These are phyloP conservation scores for Excalfactoria chinensis DNA, from an alignment of 2,113 vertebrate genomes.

Conservation along the genomic window DNA sequence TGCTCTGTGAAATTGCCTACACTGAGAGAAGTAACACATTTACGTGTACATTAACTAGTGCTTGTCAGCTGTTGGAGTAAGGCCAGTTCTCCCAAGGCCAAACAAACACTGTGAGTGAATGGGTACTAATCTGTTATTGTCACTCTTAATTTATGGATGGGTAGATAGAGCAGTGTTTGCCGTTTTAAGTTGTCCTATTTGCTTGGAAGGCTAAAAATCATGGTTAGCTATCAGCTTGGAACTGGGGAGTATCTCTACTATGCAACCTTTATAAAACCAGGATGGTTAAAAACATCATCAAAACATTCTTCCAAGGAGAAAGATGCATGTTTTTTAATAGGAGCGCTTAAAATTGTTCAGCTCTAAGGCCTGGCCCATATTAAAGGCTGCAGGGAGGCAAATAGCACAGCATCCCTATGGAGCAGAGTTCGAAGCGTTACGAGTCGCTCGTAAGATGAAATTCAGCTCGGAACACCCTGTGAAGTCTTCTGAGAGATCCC, in stretches of 20 bases:
- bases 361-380: neutral
- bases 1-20: conserved; percentile 61
- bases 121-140: conserved; percentile 54
- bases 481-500: neutral
- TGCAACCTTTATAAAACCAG: neutral
- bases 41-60: conserved; percentile 68
- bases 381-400: neutral
- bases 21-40: conserved; percentile 67
- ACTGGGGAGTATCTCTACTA: neutral
- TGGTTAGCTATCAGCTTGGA: neutral
- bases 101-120: conserved; percentile 36
- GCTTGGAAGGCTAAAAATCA: conserved; percentile 4
- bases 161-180: conserved; percentile 35
- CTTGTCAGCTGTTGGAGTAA: conserved; percentile 59
- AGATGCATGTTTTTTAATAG: neutral
- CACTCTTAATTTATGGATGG: conserved; percentile 30
- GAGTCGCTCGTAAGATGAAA: neutral
- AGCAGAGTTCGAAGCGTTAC: neutral
- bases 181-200: conserved; percentile 39
- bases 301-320: neutral
- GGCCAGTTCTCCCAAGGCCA: conserved; percentile 48
- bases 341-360: neutral
- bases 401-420: neutral
- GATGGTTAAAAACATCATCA: neutral
- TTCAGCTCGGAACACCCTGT: neutral